Percentiles rank a stretch among this genome's conserved stretches.
Conservation (phyloP, 2,888 invertebrate species). For the Aromia moschata region DNA sequence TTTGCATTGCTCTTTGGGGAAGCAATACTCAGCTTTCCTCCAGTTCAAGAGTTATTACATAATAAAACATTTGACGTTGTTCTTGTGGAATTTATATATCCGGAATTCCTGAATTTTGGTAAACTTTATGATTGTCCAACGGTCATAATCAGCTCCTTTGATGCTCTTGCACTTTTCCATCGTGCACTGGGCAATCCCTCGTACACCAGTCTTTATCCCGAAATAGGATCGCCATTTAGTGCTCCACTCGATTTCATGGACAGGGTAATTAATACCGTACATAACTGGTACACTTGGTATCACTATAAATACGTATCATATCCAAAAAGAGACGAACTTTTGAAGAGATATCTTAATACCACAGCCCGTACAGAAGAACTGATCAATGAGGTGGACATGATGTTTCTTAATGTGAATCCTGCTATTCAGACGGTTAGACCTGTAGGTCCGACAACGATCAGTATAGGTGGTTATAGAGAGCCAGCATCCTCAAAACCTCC, state of each 20-base stretch:
- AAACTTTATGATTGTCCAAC: constrained; percentile 14
- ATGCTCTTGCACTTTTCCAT: not conserved
- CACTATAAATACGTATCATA: not conserved
- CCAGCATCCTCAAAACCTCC: no score
- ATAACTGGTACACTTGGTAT: not conserved
- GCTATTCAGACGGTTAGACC: not conserved
- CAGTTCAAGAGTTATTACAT: constrained; percentile 5
- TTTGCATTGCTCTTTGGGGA: not conserved
- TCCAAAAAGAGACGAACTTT: not conserved
- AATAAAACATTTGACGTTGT: constrained; percentile 3
- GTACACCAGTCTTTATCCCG: not conserved
- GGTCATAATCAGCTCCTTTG: not conserved
- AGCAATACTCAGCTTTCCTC: not conserved
- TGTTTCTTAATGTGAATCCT: constrained; percentile 1
- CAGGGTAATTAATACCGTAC: not conserved
- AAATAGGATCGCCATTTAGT: not conserved
- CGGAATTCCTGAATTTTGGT: constrained; percentile 6
- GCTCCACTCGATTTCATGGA: not conserved
- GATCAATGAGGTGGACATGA: not conserved
- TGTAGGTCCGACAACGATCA: constrained; percentile 1
- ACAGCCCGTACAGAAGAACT: not conserved
- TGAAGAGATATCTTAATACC: not conserved
- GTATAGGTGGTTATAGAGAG: constrained; percentile 5
- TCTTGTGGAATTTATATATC: constrained; percentile 1
- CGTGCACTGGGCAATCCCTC: not conserved